Base-by-base conservation (phyloP, 1,140 invertebrate genomes). In the Globodera rostochiensis region DNA sequence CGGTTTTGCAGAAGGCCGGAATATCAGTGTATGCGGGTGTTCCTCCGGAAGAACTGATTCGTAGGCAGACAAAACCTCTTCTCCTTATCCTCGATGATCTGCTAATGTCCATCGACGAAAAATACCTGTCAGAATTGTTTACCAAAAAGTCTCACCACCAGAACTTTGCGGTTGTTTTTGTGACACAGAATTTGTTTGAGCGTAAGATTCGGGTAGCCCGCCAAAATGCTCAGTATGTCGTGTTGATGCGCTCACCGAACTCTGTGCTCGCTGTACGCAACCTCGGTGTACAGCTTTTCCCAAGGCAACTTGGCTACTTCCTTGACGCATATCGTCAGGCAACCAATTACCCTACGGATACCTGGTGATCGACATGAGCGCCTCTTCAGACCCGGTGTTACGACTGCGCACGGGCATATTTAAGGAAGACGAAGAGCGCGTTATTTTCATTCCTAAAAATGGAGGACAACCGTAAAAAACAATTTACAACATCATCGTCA, bases 291-390 rank as follows among this genome's bases (percentile, higher is more conserved):
- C 77, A 79, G 9, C 70, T 79, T 11, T 79, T 79, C 9, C 77
- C 77, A 6, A 4, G 53, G 3, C 21, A 74, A 47, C 8, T 79
- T 4, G 70, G 46, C 57, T 79, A 79, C 46, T 79, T 79, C 8
- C 70, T 79, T n/a, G 77, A 79, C 46, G 21, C 77, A 1, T 79
- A 79, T 36, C 19, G 71, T 15, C 64, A 79, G 11, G 77, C 77
- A 2, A 79, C 77, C 19, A 46, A 9, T n/a, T 19, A 47, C 46
- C 64, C 0, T 79, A 79, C n/a, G 77, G 77, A 13, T 79, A 79
- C 21, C 8, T 79, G 13, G 13, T 79, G 8, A 79, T 79, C 7
- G 77, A 79, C 64, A 79, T 79, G 77, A 66, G 73, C 9, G 77
- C 77, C 19, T 76, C 71, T 0, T 69, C 77, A 7, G 64, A 69